Percentiles rank a stretch among this genome's conserved stretches.
phyloP scores from a whole-genome alignment of 1,140 invertebrate genomes.

The Drosophila sucinea region DNA sequence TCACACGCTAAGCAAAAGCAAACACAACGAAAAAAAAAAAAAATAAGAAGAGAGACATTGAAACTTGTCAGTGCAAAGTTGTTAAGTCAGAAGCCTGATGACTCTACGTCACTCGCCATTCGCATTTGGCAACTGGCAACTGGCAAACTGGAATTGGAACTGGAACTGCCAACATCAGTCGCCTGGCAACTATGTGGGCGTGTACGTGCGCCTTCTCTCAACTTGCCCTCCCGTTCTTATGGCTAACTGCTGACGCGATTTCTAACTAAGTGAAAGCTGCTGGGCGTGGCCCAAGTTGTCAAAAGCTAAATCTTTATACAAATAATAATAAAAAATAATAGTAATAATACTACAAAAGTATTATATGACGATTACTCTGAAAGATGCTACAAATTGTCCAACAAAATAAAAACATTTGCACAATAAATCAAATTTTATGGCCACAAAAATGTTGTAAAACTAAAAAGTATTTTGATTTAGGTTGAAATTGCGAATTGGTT shows the following conservation, averaged over 20 bases:
- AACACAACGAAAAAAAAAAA: conserved; percentile 21
- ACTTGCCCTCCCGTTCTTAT: background rate
- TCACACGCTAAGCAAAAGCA: background rate
- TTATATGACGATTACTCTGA: conserved; percentile 1
- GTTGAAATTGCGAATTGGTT: background rate
- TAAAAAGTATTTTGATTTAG: background rate
- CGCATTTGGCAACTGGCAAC: conserved; percentile 15
- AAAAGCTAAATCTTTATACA: conserved; percentile 3
- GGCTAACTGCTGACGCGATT: background rate
- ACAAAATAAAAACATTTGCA: background rate
- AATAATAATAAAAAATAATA: conserved; percentile 7
- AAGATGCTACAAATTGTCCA: background rate
- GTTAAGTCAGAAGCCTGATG: conserved; percentile 76
- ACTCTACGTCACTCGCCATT: conserved; percentile 60
- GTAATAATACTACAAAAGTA: conserved; percentile 7
- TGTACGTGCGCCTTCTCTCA: conserved; percentile 33
- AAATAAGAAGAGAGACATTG: conserved; percentile 50
- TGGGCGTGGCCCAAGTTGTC: conserved; percentile 36
- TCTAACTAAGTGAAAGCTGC: conserved; percentile 21
- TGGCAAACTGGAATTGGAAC: background rate
- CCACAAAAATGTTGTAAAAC: conserved; percentile 3
- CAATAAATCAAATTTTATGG: background rate
- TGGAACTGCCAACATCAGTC: conserved; percentile 10
- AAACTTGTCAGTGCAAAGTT: conserved; percentile 77
- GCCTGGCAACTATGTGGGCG: conserved; percentile 33